Conservation (phyloP, 2,113 vertebrate genomes). For the Callorhinus ursinus region DNA sequence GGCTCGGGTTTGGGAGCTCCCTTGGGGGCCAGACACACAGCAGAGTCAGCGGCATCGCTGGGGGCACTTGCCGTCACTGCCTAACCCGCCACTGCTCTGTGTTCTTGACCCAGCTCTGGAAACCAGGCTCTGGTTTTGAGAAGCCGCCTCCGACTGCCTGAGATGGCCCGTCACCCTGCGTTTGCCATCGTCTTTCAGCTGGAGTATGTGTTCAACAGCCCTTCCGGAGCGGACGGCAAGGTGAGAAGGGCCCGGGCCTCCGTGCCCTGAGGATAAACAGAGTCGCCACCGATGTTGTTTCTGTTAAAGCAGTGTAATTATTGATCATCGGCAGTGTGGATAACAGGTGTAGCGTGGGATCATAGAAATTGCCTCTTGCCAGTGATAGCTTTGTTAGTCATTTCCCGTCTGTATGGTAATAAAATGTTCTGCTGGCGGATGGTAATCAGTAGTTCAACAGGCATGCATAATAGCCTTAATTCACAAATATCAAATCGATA, state of each 20-base stretch:
- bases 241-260: conserved; percentile 81
- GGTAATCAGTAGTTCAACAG: fast-evolving
- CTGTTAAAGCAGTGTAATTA: neutral
- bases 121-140: conserved; percentile 88
- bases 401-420: fast-evolving
- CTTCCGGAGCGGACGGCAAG: conserved; percentile 82
- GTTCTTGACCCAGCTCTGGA: conserved; percentile 60
- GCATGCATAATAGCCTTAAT: fast-evolving
- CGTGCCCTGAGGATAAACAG: fast-evolving
- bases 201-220: conserved; percentile 91
- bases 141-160: conserved; percentile 91
- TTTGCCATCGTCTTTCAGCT: conserved; percentile 92
- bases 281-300: fast-evolving
- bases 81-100: fast-evolving
- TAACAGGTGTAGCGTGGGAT: fast-evolving
- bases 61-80: fast-evolving
- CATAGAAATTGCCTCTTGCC: neutral
- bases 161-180: conserved; percentile 88
- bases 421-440: fast-evolving
- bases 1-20: neutral
- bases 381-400: fast-evolving
- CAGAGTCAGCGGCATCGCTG: fast-evolving
- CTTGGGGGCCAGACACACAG: neutral
- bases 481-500: neutral
- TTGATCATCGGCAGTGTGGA: too few relatives aligned